Evolutionary conservation across 2,888 invertebrate species (phyloP).

Genomic region (Apamea monoglypha): DNA sequence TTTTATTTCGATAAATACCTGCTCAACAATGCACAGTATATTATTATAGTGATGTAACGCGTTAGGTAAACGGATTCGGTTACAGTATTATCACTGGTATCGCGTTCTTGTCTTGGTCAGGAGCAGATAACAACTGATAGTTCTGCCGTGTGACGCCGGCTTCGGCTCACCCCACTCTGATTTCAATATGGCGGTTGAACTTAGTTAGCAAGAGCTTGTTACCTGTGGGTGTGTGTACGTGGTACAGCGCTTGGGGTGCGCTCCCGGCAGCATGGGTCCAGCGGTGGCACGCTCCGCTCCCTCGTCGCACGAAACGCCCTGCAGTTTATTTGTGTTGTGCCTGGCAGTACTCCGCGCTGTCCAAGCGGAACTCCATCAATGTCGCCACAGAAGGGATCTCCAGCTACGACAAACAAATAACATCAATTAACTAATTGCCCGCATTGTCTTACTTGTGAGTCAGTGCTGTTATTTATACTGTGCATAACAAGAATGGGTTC

Average conservation of each 20-base stretch:
- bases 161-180: constrained; percentile 67
- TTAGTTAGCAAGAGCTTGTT: constrained; percentile 37
- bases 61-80: constrained; percentile 65
- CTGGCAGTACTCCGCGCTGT: constrained; percentile 99
- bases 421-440: constrained; percentile 44
- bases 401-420: constrained; percentile 91
- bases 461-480: constrained; percentile 46
- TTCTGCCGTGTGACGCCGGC: constrained; percentile 56
- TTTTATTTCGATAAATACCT: constrained; percentile 77
- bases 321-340: constrained; percentile 98
- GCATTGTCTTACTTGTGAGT: constrained; percentile 33
- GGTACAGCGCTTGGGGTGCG: constrained; percentile 82
- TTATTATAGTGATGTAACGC: constrained; percentile 67
- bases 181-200: constrained; percentile 65
- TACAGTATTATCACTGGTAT: constrained; percentile 62
- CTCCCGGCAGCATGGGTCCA: constrained; percentile 87
- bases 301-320: constrained; percentile 80
- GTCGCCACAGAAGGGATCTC: constrained; percentile 96
- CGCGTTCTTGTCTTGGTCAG: constrained; percentile 76
- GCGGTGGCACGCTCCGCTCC: constrained; percentile 76
- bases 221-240: constrained; percentile 84
- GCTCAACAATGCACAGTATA: constrained; percentile 62
- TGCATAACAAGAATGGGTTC: constrained; percentile 38
- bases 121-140: constrained; percentile 77
- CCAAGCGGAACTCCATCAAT: constrained; percentile 99